Conservation (phyloP, 2,888 invertebrate genomes). For the Pandemis corylana region DNA sequence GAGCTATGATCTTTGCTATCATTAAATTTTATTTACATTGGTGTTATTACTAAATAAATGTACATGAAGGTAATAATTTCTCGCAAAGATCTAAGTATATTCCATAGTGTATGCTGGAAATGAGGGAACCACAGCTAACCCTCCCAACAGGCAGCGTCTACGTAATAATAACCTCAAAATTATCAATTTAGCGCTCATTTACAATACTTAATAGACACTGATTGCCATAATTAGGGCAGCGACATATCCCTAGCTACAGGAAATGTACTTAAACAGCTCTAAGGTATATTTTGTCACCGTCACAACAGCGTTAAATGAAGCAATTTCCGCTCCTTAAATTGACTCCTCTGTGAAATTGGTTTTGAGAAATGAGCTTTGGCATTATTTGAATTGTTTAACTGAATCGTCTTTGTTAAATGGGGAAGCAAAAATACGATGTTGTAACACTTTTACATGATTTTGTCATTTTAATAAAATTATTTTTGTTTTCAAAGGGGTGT, state of each 20-base stretch:
- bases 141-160: slow-evolving; percentile 5
- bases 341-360: slow-evolving; percentile 64
- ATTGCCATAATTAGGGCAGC: slow-evolving; percentile 40
- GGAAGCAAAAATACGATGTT: slow-evolving; percentile 52
- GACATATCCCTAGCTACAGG: slow-evolving; percentile 41
- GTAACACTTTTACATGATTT: slow-evolving; percentile 24
- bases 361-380: slow-evolving; percentile 60
- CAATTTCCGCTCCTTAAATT: slow-evolving; percentile 71
- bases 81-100: not conserved
- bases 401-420: slow-evolving; percentile 48
- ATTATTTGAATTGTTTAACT: slow-evolving; percentile 61
- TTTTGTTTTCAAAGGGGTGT: not conserved
- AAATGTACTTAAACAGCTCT: slow-evolving; percentile 52
- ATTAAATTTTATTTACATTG: no score
- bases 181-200: slow-evolving; percentile 42
- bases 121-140: not conserved
- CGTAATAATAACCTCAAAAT: slow-evolving; percentile 34
- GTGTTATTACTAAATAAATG: no score
- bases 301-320: slow-evolving; percentile 64
- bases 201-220: slow-evolving; percentile 42
- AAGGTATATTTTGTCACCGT: slow-evolving; percentile 60
- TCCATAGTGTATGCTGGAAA: not conserved
- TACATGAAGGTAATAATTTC: no score
- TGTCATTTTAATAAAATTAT: slow-evolving; percentile 11
- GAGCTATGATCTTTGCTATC: no score